phyloP scores from a whole-genome alignment of 2,888 invertebrate species.

The Lasioglossum lativentre region DNA sequence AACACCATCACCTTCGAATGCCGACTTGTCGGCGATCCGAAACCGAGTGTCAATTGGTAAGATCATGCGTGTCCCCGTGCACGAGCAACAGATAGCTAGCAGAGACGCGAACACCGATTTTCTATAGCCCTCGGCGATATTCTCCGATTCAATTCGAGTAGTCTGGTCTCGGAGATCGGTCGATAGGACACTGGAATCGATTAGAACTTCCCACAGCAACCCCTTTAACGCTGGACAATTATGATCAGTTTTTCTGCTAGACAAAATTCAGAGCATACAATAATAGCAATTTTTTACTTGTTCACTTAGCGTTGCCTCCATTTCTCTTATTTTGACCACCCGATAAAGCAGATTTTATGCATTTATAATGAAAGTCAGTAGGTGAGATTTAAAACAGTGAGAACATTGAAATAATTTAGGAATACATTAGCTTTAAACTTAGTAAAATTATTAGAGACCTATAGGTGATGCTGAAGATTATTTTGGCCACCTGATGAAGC shows the following conservation, averaged over 20 bases:
- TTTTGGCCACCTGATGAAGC: no score
- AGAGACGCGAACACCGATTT: neutral
- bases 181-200: neutral
- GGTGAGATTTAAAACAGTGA: no score
- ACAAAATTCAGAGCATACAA: neutral
- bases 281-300: no score
- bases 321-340: no score
- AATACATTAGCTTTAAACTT: no score
- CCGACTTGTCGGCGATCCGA: constrained; percentile 98
- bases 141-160: neutral
- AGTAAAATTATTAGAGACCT: no score
- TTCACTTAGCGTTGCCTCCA: no score
- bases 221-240: no score
- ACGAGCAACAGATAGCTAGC: constrained; percentile 55
- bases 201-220: neutral
- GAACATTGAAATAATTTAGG: no score
- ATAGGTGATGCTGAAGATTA: no score
- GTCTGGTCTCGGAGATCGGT: neutral
- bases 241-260: neutral
- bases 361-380: no score
- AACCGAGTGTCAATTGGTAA: constrained; percentile 97
- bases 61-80: constrained; percentile 77
- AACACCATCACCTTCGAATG: constrained; percentile 98
- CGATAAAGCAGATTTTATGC: no score
- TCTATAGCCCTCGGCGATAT: neutral